Evolutionary conservation across 2,888 invertebrate species (phyloP).

Genomic region (Helobdella robusta): DNA sequence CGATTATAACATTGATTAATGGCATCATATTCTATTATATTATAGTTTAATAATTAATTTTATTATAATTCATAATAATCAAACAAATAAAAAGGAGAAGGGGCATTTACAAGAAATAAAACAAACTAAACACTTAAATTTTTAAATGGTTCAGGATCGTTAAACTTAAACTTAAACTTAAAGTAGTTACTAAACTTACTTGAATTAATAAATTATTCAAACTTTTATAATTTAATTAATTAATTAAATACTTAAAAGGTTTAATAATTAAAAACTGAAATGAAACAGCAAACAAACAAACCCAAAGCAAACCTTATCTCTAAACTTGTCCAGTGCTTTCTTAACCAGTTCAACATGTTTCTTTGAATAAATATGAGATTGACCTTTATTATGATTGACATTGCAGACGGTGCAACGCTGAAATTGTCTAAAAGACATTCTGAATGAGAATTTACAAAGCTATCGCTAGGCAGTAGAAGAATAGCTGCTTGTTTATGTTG

Average conservation of each 20-base stretch:
- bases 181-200: neutral
- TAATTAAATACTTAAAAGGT: neutral
- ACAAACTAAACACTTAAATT: too few relatives aligned
- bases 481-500: too few relatives aligned
- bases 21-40: too few relatives aligned
- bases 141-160: neutral
- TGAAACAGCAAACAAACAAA: too few relatives aligned
- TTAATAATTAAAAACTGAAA: neutral
- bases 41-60: too few relatives aligned
- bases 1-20: too few relatives aligned
- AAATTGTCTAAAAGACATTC: constrained; percentile 2
- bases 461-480: too few relatives aligned
- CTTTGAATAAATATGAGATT: neutral
- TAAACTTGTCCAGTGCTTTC: neutral
- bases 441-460: too few relatives aligned
- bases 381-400: constrained; percentile 9
- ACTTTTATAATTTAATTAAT: neutral
- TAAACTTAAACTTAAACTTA: neutral
- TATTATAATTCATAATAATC: too few relatives aligned
- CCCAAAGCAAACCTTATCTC: neutral
- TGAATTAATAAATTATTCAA: neutral
- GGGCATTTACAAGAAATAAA: too few relatives aligned
- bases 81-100: too few relatives aligned
- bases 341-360: neutral
- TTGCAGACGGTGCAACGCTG: neutral